A percentile compares a stretch with the other conserved stretches of the same genome.
phyloP scores from a whole-genome alignment of 2,113 vertebrate genomes.

The Carassius carassius region DNA sequence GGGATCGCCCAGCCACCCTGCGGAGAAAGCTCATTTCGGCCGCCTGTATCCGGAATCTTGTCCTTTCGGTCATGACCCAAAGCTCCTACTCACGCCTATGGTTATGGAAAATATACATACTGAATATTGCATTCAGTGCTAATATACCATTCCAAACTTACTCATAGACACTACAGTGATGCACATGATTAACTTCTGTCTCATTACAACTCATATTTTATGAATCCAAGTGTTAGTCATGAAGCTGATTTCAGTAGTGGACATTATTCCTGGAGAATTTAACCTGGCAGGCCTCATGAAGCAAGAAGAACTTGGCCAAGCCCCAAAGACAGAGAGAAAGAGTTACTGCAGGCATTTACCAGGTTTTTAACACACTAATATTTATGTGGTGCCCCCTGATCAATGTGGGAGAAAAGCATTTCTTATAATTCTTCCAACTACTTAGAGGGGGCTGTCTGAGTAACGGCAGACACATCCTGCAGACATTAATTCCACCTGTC shows the following conservation, averaged over 20 bases:
- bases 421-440: constrained; percentile 98
- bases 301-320: constrained; percentile 58
- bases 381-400: constrained; percentile 91
- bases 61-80: too few species aligned
- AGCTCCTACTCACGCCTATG: too few species aligned
- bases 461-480: constrained; percentile 90
- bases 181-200: constrained; percentile 46
- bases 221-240: constrained; percentile 47
- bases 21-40: too few species aligned
- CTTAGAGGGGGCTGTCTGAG: constrained; percentile 92
- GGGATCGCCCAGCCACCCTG: too few species aligned
- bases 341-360: constrained; percentile 83
- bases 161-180: background rate
- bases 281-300: constrained; percentile 61
- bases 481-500: constrained; percentile 92
- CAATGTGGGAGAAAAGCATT: constrained; percentile 94
- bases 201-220: constrained; percentile 53
- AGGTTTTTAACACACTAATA: constrained; percentile 87
- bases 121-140: background rate
- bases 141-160: background rate
- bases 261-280: constrained; percentile 60
- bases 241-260: constrained; percentile 57
- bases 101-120: too few species aligned
- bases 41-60: too few species aligned
- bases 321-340: constrained; percentile 49